Base-by-base conservation (phyloP, 2,113 vertebrate species). In the Fregetta grallaria region DNA sequence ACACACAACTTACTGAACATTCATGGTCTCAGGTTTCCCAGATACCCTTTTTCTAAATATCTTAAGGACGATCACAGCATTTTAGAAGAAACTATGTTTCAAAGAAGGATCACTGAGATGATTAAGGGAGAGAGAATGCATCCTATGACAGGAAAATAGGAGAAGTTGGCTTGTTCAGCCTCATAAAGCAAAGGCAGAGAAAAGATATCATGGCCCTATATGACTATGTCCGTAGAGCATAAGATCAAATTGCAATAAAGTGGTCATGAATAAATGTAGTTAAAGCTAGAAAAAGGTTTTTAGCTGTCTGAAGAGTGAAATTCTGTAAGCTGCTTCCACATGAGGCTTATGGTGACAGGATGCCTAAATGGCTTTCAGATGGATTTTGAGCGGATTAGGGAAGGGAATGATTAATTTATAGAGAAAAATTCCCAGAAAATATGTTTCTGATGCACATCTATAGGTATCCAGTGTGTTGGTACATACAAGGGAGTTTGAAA, bases 331-430 rank as follows among this genome's bases (percentile, higher is more conserved):
- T 93, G 75, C 79, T 94, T 93, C 53, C 59, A 76, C 10, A 52
- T 14, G 34, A 86, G 29, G 63, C 32, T 94, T 3, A 4, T 42
- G 34, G 91, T 80, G 75, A 94, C 63, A 86, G 34, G 59, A 63
- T 80, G 50, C n/a, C 61, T 95, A 91, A 96, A 77, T 66, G 61
- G 56, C 30, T 97, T 80, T 91, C 77, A 86, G 47, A 91, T 74
- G 72, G 75, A 80, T 94, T 96, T 92, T 80, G 56, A 84, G 23
- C 36, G 45, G 38, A 74, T 92, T 94, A 74, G 34, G 42, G 58
- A 92, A 88, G 45, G 42, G 59, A 73, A 20, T 68, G 36, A 65
- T 70, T 77, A 77, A 92, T 83, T 91, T 70, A 66, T 50, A 55
- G 25, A 83, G 61, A 74, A 68, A 56, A 93, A 52, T 20, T 66